Conservation (phyloP, 2,888 invertebrate species). For the Auanema freiburgensis region DNA sequence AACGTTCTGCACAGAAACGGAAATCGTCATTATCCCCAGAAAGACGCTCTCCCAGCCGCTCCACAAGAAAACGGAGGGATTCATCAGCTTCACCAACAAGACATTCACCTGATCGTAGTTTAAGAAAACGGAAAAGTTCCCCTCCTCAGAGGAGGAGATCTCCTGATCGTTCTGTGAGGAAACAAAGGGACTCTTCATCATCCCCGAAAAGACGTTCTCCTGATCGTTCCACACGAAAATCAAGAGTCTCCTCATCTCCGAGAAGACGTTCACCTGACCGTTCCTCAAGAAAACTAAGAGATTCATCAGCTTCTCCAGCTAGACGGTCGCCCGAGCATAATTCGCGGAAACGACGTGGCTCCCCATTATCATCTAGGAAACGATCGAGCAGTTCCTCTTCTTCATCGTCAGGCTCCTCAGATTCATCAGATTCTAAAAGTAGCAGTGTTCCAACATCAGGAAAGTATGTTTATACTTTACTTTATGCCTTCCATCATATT, state of each 20-base stretch:
- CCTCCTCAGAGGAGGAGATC: slow-evolving; percentile 1
- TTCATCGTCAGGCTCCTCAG: background rate
- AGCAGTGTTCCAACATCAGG: no score
- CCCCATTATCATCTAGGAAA: background rate
- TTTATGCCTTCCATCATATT: no score
- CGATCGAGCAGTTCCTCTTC: background rate
- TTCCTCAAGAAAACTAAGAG: background rate
- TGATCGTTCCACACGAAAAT: slow-evolving; percentile 5
- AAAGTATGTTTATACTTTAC: no score
- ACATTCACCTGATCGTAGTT: background rate
- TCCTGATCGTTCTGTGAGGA: background rate
- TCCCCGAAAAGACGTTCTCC: slow-evolving; percentile 1
- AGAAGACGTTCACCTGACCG: background rate
- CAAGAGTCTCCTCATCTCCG: background rate
- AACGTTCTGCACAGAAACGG: slow-evolving; percentile 1
- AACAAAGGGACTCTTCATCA: background rate
- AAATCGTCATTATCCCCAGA: background rate
- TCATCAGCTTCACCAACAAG: no score
- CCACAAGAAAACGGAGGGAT: no score
- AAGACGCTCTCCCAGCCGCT: background rate
- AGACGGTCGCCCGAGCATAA: no score
- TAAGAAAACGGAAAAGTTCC: background rate
- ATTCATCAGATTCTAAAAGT: no score
- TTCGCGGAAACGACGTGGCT: slow-evolving; percentile 5
- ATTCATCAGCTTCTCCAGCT: background rate